Evolutionary conservation across 1,140 invertebrate species (phyloP).

Genomic region (Gonioctena quinquepunctata): DNA sequence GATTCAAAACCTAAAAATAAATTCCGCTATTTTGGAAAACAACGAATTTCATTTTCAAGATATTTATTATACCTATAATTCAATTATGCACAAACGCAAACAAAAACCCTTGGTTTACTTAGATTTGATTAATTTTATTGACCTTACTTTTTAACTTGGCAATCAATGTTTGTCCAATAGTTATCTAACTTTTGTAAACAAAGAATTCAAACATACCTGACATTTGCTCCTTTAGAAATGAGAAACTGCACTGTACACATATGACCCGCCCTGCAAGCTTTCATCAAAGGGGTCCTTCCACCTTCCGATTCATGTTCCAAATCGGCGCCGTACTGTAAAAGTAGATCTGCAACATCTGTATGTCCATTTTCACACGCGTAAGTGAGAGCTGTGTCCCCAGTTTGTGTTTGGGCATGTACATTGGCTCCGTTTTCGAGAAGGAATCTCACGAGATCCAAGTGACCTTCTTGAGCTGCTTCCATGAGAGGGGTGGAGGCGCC

Average conservation of each 20-base stretch:
- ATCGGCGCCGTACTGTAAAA: slow-evolving; percentile 86
- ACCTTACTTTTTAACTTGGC: too few relatives aligned
- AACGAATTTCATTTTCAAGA: too few relatives aligned
- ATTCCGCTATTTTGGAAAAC: too few relatives aligned
- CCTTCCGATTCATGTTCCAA: slow-evolving; percentile 94
- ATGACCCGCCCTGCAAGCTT: slow-evolving; percentile 98
- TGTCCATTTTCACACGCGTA: slow-evolving; percentile 97
- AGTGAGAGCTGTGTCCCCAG: slow-evolving; percentile 83
- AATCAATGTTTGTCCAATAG: too few relatives aligned
- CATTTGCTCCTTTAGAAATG: slow-evolving; percentile 90
- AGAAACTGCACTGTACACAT: slow-evolving; percentile 97
- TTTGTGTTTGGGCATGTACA: slow-evolving; percentile 91
- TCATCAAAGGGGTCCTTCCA: slow-evolving; percentile 95
- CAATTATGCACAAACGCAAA: too few relatives aligned
- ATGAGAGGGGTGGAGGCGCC: slow-evolving; percentile 97
- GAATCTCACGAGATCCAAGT: slow-evolving; percentile 90
- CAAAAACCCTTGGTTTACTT: too few relatives aligned
- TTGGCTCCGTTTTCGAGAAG: slow-evolving; percentile 84
- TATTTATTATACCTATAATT: too few relatives aligned
- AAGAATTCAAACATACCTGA: slow-evolving; percentile 56
- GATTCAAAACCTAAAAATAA: too few relatives aligned
- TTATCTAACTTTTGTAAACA: too few relatives aligned
- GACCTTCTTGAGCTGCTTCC: slow-evolving; percentile 98
- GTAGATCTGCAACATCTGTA: slow-evolving; percentile 88
- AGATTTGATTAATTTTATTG: too few relatives aligned